These are phyloP conservation scores for Lerema accius DNA, from an alignment of 1,140 invertebrate genomes.

Conservation along the genomic window DNA sequence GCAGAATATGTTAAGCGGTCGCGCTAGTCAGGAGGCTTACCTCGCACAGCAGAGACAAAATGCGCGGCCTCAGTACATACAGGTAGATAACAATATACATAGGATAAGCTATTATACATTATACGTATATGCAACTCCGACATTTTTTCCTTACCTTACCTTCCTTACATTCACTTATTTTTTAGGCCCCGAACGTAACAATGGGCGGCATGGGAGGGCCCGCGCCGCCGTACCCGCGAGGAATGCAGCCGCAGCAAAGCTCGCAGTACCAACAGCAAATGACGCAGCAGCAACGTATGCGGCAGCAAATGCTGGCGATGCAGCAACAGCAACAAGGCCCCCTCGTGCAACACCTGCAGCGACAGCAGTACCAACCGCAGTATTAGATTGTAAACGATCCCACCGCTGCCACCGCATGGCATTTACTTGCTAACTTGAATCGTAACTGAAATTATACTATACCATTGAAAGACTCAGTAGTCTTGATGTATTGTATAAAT, in stretches of 20 bases:
- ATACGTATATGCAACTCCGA: too few relatives aligned
- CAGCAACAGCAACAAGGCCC: conserved; percentile 82
- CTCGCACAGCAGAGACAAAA: conserved; percentile 79
- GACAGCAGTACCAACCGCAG: conserved; percentile 79
- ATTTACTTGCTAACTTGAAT: background rate
- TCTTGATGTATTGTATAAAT: too few relatives aligned
- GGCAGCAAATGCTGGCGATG: conserved; percentile 85
- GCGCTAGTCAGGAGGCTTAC: conserved; percentile 76
- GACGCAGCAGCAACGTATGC: conserved; percentile 79
- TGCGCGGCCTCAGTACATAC: conserved; percentile 80
- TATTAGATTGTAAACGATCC: conserved; percentile 55
- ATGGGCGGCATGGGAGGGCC: conserved; percentile 87
- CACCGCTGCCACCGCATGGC: background rate
- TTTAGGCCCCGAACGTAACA: conserved; percentile 86
- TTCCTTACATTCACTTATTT: background rate
- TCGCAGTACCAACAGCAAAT: conserved; percentile 86
- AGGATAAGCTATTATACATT: too few relatives aligned
- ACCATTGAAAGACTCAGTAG: too few relatives aligned
- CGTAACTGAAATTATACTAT: too few relatives aligned
- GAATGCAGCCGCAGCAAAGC: conserved; percentile 81
- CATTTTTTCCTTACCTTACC: too few relatives aligned
- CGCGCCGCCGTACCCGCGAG: conserved; percentile 84
- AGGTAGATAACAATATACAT: too few relatives aligned
- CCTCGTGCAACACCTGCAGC: conserved; percentile 82
- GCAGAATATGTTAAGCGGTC: conserved; percentile 78